Conservation (phyloP, 1,140 invertebrate species). For the Leptonema lineaticorne region DNA sequence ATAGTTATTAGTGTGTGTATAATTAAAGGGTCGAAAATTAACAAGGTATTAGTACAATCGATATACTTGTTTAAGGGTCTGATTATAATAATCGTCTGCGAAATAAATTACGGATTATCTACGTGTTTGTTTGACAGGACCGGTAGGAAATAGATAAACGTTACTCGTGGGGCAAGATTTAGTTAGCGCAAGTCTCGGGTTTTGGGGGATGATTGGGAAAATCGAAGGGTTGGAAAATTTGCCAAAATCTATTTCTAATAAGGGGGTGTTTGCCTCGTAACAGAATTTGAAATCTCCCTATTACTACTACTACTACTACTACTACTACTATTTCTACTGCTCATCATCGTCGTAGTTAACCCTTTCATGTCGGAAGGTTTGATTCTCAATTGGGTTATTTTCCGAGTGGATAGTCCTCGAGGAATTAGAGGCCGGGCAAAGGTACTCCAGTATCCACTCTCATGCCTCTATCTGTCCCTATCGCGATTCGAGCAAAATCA, state of each 20-base stretch:
- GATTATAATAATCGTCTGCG: no score
- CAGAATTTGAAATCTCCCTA: conserved; percentile 28
- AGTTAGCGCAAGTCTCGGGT: no score
- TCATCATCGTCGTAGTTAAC: conserved; percentile 21
- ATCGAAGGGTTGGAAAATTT: not conserved
- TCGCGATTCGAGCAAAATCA: no score
- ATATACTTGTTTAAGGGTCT: no score
- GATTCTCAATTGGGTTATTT: conserved; percentile 36
- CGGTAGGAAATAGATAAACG: no score
- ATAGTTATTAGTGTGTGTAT: no score
- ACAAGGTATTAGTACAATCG: no score
- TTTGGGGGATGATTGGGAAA: not conserved
- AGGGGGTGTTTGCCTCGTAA: conserved; percentile 15
- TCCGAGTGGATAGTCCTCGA: conserved; percentile 31
- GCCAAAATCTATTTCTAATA: conserved; percentile 32
- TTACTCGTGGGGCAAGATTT: no score
- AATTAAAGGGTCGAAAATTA: no score
- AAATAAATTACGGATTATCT: conserved; percentile 30
- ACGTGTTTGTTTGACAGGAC: conserved; percentile 20
- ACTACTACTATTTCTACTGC: no score
- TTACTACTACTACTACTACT: no score
- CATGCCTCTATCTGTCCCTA: no score
- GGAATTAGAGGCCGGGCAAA: conserved; percentile 26
- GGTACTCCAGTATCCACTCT: conserved; percentile 6
- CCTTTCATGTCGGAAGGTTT: conserved; percentile 31